Conservation (phyloP, 2,797 vertebrate genomes). For the Acipenser transmontanus region DNA sequence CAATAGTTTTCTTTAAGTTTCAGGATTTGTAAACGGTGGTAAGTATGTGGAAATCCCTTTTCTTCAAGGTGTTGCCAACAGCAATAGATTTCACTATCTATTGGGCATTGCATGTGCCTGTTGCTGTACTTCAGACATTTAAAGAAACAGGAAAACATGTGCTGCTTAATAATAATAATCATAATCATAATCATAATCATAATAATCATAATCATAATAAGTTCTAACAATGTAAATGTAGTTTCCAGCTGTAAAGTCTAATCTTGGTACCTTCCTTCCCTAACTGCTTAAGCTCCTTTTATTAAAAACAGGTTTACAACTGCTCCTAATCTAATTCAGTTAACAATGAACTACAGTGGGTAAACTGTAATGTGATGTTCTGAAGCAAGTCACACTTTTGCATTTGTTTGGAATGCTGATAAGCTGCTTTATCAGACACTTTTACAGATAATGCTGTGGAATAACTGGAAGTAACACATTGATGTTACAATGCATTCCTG, state of each 20-base stretch:
- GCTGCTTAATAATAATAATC: too few species aligned
- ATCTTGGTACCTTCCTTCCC: constrained; percentile 14
- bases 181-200: background rate
- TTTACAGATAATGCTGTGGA: too few species aligned
- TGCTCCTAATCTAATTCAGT: too few species aligned
- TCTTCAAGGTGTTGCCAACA: constrained; percentile 8
- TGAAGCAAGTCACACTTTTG: too few species aligned
- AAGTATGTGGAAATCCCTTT: constrained; percentile 42
- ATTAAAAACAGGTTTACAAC: too few species aligned
- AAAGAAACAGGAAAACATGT: too few species aligned
- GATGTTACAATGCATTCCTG: too few species aligned
- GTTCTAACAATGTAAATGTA: background rate
- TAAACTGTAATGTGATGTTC: too few species aligned
- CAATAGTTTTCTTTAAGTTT: constrained; percentile 54
- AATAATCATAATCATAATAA: background rate
- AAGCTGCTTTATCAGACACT: too few species aligned
- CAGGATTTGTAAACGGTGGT: constrained; percentile 52
- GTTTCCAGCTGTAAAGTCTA: constrained; percentile 3
- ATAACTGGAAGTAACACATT: too few species aligned
- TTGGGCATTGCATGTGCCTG: constrained; percentile 30
- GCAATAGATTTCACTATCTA: constrained; percentile 1
- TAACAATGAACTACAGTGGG: too few species aligned
- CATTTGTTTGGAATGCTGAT: too few species aligned
- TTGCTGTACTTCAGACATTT: constrained; percentile 26
- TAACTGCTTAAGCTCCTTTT: constrained; percentile 27